Conservation (phyloP, 2,888 invertebrate species). For the Gnatocerus cornutus region DNA sequence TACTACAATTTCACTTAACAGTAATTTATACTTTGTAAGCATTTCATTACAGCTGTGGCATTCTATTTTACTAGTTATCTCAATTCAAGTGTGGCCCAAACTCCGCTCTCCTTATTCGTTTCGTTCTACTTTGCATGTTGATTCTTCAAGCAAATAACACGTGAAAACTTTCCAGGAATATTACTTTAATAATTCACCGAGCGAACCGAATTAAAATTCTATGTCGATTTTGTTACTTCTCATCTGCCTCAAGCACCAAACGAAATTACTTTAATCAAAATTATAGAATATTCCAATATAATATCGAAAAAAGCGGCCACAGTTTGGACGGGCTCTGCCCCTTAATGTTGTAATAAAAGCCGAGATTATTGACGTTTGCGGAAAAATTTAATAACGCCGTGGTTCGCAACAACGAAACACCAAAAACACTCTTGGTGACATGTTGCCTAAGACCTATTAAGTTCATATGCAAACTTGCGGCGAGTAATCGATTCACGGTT, state of each 20-base stretch:
- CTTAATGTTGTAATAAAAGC: too few relatives aligned
- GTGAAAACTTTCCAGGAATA: slow-evolving; percentile 7
- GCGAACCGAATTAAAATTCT: slow-evolving; percentile 31
- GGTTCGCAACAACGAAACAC: too few relatives aligned
- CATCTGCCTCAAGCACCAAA: background rate
- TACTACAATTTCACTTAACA: slow-evolving; percentile 32
- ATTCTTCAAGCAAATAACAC: background rate
- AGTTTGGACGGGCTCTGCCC: too few relatives aligned
- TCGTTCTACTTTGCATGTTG: slow-evolving; percentile 17
- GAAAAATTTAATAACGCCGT: too few relatives aligned
- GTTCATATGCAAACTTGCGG: too few relatives aligned
- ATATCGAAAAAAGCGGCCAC: too few relatives aligned
- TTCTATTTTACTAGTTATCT: slow-evolving; percentile 34
- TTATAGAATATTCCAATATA: too few relatives aligned
- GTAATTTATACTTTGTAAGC: slow-evolving; percentile 25
- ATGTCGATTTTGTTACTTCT: slow-evolving; percentile 7
- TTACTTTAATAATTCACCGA: slow-evolving; percentile 31
- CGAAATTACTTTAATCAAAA: background rate
- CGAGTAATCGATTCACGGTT: too few relatives aligned
- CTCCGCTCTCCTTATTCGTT: slow-evolving; percentile 17
- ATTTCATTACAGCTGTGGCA: slow-evolving; percentile 33
- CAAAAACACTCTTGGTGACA: too few relatives aligned
- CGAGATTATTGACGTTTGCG: too few relatives aligned
- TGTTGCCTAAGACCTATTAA: too few relatives aligned
- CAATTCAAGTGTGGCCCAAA: background rate